Evolutionary conservation across 2,113 vertebrate genomes (phyloP).

Genomic region (Garra rufa): DNA sequence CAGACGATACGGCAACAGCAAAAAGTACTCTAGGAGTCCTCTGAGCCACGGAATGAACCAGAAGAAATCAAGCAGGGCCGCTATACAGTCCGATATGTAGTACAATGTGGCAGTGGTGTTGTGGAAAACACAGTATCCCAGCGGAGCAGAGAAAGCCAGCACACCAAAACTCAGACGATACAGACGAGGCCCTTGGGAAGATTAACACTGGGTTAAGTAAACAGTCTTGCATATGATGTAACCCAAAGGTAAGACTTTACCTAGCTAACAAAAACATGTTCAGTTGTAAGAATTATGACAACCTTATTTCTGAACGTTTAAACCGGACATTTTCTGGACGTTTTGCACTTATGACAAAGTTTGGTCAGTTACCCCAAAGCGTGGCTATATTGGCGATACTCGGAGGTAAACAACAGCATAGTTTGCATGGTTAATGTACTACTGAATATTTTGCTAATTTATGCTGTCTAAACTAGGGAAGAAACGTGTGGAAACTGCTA

Average conservation of each 20-base stretch:
- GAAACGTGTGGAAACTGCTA: too few species aligned
- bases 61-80: slow-evolving; percentile 79
- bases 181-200: slow-evolving; percentile 74
- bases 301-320: too few species aligned
- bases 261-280: background rate
- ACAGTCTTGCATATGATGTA: background rate
- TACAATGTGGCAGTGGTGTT: slow-evolving; percentile 81
- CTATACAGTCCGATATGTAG: slow-evolving; percentile 77
- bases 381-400: too few species aligned
- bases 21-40: slow-evolving; percentile 73
- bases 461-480: too few species aligned
- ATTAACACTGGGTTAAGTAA: slow-evolving; percentile 27
- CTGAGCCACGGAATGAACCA: slow-evolving; percentile 83
- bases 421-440: too few species aligned
- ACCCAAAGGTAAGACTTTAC: background rate
- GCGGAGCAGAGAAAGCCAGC: slow-evolving; percentile 82
- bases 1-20: slow-evolving; percentile 81
- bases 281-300: background rate
- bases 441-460: too few species aligned
- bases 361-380: too few species aligned
- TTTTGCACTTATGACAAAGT: too few species aligned
- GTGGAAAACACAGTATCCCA: slow-evolving; percentile 80
- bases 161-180: slow-evolving; percentile 82
- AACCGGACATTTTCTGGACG: too few species aligned
- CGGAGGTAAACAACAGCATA: too few species aligned